Percentiles rank a stretch among this genome's conserved stretches.
phyloP scores from a whole-genome alignment of 2,797 vertebrate species.

The Arremon aurantiirostris region DNA sequence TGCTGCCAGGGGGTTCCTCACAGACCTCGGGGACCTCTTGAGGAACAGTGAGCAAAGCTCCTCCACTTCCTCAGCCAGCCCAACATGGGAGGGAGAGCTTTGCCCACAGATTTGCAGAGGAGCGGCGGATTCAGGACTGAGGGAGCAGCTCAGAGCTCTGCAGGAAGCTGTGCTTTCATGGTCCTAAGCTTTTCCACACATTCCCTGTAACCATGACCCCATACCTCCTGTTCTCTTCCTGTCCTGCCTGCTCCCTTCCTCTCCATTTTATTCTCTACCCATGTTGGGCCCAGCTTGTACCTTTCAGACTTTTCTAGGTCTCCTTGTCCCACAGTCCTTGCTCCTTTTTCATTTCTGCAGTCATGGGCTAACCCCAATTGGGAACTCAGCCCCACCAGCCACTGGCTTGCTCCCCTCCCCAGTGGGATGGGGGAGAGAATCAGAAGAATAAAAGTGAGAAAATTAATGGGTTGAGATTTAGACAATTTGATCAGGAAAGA shows the following conservation, averaged over 20 bases:
- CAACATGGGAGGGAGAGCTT: accelerated
- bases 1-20: neutral
- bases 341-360: neutral
- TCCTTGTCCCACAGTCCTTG: neutral
- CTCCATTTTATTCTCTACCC: neutral
- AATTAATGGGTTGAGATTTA: neutral
- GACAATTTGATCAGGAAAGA: neutral
- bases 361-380: neutral
- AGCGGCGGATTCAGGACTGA: neutral
- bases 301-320: neutral
- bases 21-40: neutral
- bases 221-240: neutral
- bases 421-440: neutral
- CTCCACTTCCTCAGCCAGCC: neutral
- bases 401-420: accelerated
- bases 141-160: neutral
- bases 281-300: neutral
- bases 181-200: neutral
- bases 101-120: neutral
- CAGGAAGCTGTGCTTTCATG: neutral
- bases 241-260: neutral
- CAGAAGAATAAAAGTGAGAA: neutral
- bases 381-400: neutral
- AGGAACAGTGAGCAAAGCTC: neutral
- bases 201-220: neutral